Conservation (phyloP, 2,113 vertebrate genomes). For the Serilophus lunatus region DNA sequence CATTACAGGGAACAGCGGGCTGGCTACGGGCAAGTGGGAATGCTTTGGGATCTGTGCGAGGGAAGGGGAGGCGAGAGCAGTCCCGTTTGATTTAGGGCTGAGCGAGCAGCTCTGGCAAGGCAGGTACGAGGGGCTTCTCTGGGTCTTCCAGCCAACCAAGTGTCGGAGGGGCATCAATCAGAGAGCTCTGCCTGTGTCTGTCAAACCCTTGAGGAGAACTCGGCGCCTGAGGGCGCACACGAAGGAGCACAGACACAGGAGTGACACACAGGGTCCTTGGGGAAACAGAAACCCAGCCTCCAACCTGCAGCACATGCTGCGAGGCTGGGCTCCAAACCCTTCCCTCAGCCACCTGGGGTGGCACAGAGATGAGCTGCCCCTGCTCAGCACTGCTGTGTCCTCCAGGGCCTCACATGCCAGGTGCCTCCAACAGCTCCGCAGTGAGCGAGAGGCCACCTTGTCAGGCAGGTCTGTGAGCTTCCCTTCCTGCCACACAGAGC, state of each 20-base stretch:
- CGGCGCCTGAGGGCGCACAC: background rate
- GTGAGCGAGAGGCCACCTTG: fast-evolving
- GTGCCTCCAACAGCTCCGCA: background rate
- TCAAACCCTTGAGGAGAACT: background rate
- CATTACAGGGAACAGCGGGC: constrained; percentile 44
- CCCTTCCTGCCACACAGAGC: background rate
- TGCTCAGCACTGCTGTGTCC: background rate
- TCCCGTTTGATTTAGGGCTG: constrained; percentile 46
- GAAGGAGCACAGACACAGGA: background rate
- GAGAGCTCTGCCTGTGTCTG: background rate
- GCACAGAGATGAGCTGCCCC: background rate
- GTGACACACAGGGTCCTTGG: background rate
- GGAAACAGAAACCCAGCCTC: background rate
- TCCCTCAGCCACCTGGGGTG: background rate
- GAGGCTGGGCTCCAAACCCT: background rate
- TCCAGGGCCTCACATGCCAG: fast-evolving
- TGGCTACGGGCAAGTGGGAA: constrained; percentile 33
- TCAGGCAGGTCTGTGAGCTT: fast-evolving
- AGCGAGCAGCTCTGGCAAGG: constrained; percentile 19
- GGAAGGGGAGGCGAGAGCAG: constrained; percentile 15
- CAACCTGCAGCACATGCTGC: background rate
- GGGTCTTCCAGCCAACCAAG: background rate
- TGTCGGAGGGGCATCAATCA: constrained; percentile 36
- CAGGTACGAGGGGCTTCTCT: constrained; percentile 21
- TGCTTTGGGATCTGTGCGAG: background rate